A percentile compares a stretch with the other conserved stretches of the same genome.
Conservation (phyloP, 2,113 vertebrate genomes). For the Pomatorhinus ruficollis region DNA sequence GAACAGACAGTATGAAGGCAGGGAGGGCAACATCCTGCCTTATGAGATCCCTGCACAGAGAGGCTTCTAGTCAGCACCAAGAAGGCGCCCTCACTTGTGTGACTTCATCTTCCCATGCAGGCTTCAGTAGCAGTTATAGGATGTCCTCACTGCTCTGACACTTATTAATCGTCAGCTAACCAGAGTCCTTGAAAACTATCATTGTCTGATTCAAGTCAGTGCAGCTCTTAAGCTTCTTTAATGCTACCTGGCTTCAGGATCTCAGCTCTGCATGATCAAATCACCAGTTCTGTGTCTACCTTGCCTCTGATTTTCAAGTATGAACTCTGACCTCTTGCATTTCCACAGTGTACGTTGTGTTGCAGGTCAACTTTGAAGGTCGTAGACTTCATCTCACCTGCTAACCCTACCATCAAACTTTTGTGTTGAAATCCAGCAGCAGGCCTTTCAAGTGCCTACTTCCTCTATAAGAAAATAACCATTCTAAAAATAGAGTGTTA, state of each 20-base stretch:
- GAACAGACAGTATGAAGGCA: neutral
- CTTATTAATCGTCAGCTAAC: neutral
- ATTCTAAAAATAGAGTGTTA: neutral
- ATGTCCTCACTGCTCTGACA: neutral
- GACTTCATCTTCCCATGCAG: neutral
- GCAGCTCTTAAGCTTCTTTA: neutral
- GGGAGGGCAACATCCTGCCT: fast-evolving
- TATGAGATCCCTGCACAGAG: neutral
- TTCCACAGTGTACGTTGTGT: neutral
- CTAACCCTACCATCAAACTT: neutral
- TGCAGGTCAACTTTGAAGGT: neutral
- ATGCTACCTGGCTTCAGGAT: neutral
- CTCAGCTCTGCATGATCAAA: neutral
- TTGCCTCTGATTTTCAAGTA: neutral
- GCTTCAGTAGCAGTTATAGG: neutral
- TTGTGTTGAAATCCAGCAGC: neutral
- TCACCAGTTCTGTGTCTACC: neutral
- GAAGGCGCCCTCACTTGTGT: fast-evolving
- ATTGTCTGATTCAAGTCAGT: neutral
- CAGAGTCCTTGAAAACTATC: neutral
- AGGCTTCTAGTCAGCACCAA: neutral
- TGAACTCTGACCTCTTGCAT: neutral
- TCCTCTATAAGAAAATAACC: neutral
- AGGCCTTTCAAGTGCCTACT: neutral
- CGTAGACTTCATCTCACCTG: neutral